These are phyloP conservation scores for Ginglymostoma cirratum DNA, from an alignment of 2,113 vertebrate species.

Conservation along the genomic window DNA sequence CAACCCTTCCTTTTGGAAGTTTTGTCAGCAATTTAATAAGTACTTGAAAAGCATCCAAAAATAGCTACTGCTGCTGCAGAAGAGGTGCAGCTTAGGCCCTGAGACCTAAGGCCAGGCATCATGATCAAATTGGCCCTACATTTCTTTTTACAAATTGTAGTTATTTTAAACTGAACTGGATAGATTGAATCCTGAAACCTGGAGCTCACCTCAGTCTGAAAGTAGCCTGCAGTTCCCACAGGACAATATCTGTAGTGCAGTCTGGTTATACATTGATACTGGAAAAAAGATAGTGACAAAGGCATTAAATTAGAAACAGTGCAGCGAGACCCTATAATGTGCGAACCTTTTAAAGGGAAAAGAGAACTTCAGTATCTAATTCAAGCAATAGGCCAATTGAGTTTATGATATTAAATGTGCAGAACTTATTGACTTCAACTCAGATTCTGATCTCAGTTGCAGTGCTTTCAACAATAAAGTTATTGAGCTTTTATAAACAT, in stretches of 20 bases:
- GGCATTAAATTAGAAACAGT: not conserved
- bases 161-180: not conserved
- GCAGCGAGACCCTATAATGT: not conserved
- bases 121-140: not conserved
- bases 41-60: not conserved
- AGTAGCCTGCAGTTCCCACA: not conserved
- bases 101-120: not conserved
- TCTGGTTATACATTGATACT: not conserved
- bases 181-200: not conserved
- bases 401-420: conserved; percentile 23
- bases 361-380: conserved; percentile 8
- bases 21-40: not conserved
- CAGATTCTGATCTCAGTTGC: conserved; percentile 11
- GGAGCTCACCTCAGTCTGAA: not conserved
- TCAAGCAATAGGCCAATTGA: conserved; percentile 25
- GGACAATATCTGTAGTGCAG: not conserved
- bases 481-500: conserved; percentile 18
- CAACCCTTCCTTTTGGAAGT: not conserved
- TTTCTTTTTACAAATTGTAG: not conserved
- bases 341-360: conserved; percentile 12
- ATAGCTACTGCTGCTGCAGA: not conserved
- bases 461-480: conserved; percentile 12
- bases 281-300: not conserved
- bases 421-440: not conserved
- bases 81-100: not conserved